Percentiles rank a stretch among this genome's conserved stretches.
Evolutionary conservation across 2,113 vertebrate genomes (phyloP).

Genomic region (Leptodactylus fuscus): DNA sequence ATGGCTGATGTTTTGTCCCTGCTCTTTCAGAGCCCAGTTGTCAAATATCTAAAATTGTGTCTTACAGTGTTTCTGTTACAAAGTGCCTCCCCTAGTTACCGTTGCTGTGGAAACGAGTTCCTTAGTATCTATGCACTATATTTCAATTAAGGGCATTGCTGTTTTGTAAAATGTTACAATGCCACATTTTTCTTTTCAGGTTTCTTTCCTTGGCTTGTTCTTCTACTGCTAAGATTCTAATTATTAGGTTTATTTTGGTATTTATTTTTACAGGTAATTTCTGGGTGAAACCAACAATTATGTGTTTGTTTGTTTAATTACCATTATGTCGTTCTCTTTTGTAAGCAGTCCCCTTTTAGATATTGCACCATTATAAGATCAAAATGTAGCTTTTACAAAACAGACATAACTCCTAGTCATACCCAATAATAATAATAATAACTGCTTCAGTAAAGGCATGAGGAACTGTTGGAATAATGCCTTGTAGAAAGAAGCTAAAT

Average conservation of each 20-base stretch:
- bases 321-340: not conserved
- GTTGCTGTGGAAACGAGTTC: conserved; percentile 71
- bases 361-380: not conserved
- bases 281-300: conserved; percentile 1
- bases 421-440: not conserved
- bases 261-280: not conserved
- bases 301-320: conserved; percentile 16
- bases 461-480: not conserved
- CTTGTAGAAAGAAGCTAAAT: not conserved
- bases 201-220: not conserved
- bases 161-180: conserved; percentile 26
- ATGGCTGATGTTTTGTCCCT: conserved; percentile 48
- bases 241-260: conserved; percentile 11
- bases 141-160: conserved; percentile 26
- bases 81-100: conserved; percentile 64
- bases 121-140: conserved; percentile 39
- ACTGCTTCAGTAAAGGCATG: not conserved
- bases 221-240: not conserved
- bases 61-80: conserved; percentile 58
- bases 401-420: not conserved
- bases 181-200: not conserved
- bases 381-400: not conserved
- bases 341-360: not conserved
- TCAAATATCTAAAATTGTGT: conserved; percentile 65
- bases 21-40: conserved; percentile 63